Conservation (phyloP, 2,113 vertebrate species). For the Hyla sarda region DNA sequence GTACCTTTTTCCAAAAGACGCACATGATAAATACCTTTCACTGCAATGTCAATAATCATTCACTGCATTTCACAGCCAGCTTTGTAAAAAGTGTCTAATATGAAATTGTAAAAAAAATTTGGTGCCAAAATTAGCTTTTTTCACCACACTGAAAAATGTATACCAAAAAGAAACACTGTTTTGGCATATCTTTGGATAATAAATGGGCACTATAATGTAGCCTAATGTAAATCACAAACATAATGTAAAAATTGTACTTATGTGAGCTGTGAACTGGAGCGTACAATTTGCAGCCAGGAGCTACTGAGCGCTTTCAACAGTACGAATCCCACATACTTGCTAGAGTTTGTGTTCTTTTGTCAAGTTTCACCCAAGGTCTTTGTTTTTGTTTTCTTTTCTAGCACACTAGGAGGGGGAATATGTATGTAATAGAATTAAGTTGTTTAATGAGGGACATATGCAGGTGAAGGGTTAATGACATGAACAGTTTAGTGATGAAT, state of each 20-base stretch:
- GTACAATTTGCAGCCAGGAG: neutral
- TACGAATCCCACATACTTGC: neutral
- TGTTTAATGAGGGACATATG: constrained; percentile 67
- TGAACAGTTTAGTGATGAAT: constrained; percentile 79
- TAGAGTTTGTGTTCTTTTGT: constrained; percentile 10
- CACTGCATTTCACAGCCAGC: too few species aligned
- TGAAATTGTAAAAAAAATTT: too few species aligned
- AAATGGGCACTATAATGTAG: too few species aligned
- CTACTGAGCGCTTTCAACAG: neutral
- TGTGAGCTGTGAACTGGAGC: neutral
- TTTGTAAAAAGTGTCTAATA: too few species aligned
- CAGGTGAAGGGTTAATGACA: constrained; percentile 82
- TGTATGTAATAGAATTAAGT: constrained; percentile 61
- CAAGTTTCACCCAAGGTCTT: constrained; percentile 2
- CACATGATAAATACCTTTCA: too few species aligned
- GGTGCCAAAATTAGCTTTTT: too few species aligned
- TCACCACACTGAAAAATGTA: too few species aligned
- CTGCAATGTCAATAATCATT: too few species aligned
- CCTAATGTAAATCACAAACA: too few species aligned
- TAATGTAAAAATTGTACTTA: neutral
- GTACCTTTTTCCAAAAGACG: too few species aligned
- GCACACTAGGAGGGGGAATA: neutral
- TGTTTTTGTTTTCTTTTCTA: constrained; percentile 6
- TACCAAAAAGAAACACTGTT: too few species aligned
- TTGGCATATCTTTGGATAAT: too few species aligned